A percentile compares a stretch with the other conserved stretches of the same genome.
Conservation (phyloP, 2,888 invertebrate genomes). For the Zonitis immaculata region DNA sequence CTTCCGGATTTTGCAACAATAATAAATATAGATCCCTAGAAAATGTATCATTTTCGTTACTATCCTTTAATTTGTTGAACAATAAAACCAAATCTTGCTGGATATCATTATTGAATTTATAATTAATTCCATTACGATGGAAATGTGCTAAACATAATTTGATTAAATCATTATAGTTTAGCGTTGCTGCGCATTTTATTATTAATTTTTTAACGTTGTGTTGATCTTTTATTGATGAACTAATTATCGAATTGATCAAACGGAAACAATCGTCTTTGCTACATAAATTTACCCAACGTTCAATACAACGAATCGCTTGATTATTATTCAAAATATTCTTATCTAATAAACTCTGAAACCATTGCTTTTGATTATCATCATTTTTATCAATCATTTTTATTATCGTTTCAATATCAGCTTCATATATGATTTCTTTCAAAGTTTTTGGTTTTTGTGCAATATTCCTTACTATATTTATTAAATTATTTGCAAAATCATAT, state of each 20-base stretch:
- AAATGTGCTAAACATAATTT: slow-evolving; percentile 33
- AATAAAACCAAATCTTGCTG: slow-evolving; percentile 27
- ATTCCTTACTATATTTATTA: slow-evolving; percentile 34
- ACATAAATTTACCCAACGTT: slow-evolving; percentile 37
- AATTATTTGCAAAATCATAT: slow-evolving; percentile 32
- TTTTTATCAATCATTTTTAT: slow-evolving; percentile 36
- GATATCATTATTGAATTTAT: slow-evolving; percentile 27
- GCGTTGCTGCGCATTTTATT: slow-evolving; percentile 36
- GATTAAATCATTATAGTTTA: slow-evolving; percentile 29
- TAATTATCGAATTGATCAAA: slow-evolving; percentile 27
- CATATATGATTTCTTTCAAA: slow-evolving; percentile 36
- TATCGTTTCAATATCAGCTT: slow-evolving; percentile 36
- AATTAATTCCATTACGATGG: slow-evolving; percentile 30
- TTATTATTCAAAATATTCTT: slow-evolving; percentile 34
- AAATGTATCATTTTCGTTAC: slow-evolving; percentile 21
- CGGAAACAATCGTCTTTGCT: slow-evolving; percentile 32
- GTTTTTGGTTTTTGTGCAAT: slow-evolving; percentile 43
- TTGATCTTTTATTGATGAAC: slow-evolving; percentile 21
- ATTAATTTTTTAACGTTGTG: slow-evolving; percentile 31
- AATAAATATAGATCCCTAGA: slow-evolving; percentile 34
- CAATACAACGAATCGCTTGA: slow-evolving; percentile 33
- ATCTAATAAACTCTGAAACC: slow-evolving; percentile 41
- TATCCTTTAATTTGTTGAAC: slow-evolving; percentile 34
- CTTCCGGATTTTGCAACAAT: slow-evolving; percentile 38
- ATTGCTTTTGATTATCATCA: slow-evolving; percentile 37